phyloP scores from a whole-genome alignment of 2,888 invertebrate genomes.

The Parnassius mnemosyne region DNA sequence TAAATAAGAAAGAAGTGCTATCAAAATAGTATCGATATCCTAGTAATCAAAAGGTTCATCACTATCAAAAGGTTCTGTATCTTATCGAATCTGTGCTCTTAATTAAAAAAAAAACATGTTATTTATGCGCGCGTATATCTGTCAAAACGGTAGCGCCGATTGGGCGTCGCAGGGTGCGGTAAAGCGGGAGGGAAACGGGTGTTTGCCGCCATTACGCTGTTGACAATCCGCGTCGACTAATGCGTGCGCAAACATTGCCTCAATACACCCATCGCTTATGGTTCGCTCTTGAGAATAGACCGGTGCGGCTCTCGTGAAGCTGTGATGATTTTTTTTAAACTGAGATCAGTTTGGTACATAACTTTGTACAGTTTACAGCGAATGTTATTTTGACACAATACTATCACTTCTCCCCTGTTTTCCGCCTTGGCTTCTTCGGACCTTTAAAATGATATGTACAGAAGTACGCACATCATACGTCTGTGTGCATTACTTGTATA shows the following conservation, averaged over 20 bases:
- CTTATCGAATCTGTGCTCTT: not conserved
- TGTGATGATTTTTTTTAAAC: slow-evolving; percentile 15
- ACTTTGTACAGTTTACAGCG: too few species aligned
- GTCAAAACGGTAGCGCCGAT: slow-evolving; percentile 43
- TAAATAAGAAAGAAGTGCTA: too few species aligned
- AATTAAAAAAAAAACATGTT: slow-evolving; percentile 4
- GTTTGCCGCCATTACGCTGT: slow-evolving; percentile 75
- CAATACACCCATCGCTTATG: slow-evolving; percentile 22
- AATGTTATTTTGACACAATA: too few species aligned
- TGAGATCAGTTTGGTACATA: not conserved
- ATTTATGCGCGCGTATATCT: slow-evolving; percentile 12
- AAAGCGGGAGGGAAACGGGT: slow-evolving; percentile 37
- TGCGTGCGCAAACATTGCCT: slow-evolving; percentile 69
- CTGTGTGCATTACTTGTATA: too few species aligned
- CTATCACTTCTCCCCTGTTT: too few species aligned
- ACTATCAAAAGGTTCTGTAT: not conserved
- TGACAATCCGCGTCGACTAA: slow-evolving; percentile 66
- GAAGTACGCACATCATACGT: too few species aligned
- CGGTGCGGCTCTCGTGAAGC: slow-evolving; percentile 11
- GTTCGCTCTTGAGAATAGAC: slow-evolving; percentile 20
- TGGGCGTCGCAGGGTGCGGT: slow-evolving; percentile 27
- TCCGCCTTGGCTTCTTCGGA: too few species aligned
- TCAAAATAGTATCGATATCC: too few species aligned
- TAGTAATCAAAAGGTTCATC: too few species aligned
- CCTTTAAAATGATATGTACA: too few species aligned